Base-by-base conservation (phyloP, 2,888 invertebrate species). In the Troilus luridus region DNA sequence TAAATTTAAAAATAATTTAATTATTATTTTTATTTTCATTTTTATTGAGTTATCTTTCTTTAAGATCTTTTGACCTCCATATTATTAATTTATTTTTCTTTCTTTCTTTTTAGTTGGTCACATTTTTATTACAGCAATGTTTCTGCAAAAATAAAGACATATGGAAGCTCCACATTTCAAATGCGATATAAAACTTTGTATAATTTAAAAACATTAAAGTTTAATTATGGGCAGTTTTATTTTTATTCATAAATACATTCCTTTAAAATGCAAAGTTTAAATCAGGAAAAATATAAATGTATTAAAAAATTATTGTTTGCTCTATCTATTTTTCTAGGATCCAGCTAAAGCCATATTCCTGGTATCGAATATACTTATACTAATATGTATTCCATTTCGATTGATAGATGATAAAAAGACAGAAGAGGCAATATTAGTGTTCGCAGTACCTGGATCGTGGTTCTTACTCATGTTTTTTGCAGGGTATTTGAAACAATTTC, bases 381-480 rank as follows among this genome's bases (percentile, higher is more conserved):
- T 99, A 93, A 96, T 97, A 0, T 98, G 98, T 94, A 98, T 99
- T 93, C 98, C 98, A 0, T 97, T 96, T 93, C 96, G 99, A 10
- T 93, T 98, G 21, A 95, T 95, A 92, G 96, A 96, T 17, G 96
- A 97, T 93, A 95, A 96, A 88, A 96, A 96, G 93, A 95, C 97
- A 0, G 99, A 99, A 94, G 99, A 99, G 94, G 97, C 98, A 0
- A 96, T 99, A 89, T 95, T 99, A 58, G 96, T 98, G 72, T 97
- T 99, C 93, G 97, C 99, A 0, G 96, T 99, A 54, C 99, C 99
- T 0, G 98, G 98, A 9, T 98, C 98, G 64, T 99, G 99, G 99
- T 98, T 99, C 94, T 96, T 99, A 85, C 96, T 99, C 54, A 98
- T 99, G 97, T 99, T 99, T 94, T 99, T 99, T 95, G 99, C 99